Conservation (phyloP, 2,113 vertebrate genomes). For the Erinaceus europaeus region DNA sequence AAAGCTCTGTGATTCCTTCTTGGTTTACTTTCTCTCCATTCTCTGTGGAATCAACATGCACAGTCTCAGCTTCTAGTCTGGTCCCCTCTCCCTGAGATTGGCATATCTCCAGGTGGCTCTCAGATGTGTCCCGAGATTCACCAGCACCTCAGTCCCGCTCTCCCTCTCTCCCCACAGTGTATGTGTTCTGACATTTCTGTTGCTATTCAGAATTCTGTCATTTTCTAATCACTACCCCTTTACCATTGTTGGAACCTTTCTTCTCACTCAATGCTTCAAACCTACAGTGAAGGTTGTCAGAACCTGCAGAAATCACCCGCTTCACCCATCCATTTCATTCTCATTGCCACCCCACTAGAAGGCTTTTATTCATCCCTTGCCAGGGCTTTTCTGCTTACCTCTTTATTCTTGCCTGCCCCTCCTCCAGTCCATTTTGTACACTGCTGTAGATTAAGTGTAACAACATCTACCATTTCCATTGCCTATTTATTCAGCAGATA, state of each 20-base stretch:
- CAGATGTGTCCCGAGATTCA: background rate
- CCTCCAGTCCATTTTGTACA: background rate
- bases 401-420: background rate
- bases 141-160: background rate
- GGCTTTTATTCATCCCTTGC: background rate
- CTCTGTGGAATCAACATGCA: background rate
- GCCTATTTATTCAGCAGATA: constrained; percentile 5
- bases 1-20: background rate
- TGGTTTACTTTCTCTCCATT: background rate
- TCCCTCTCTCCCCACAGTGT: background rate
- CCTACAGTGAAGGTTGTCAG: background rate
- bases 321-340: background rate
- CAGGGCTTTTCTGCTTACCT: background rate
- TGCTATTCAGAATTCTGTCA: background rate
- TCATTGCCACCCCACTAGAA: background rate
- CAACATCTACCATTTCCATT: background rate
- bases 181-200: background rate
- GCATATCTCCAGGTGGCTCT: background rate
- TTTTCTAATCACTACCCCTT: too few relatives aligned
- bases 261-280: too few relatives aligned
- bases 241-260: background rate
- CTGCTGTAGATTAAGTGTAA: constrained; percentile 3
- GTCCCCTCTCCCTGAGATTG: background rate
- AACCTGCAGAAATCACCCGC: background rate
- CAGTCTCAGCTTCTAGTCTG: background rate